Base-by-base conservation (phyloP, 2,888 invertebrate genomes). In the Mimumesa dahlbomi region DNA sequence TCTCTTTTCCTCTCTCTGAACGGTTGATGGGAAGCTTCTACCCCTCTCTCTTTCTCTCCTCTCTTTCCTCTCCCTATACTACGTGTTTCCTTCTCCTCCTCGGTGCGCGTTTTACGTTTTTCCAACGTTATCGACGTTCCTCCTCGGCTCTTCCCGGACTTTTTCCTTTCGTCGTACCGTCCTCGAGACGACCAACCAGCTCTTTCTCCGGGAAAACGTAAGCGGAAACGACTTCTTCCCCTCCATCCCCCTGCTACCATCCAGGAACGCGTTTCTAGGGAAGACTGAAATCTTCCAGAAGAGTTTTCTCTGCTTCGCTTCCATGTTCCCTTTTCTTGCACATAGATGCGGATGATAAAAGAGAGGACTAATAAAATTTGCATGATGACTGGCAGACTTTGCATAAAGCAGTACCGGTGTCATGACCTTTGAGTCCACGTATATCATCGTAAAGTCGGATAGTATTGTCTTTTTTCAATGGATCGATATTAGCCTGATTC, bases 41-140 rank as follows among this genome's bases (percentile, higher is more conserved):
- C 19, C 48, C n/a, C 62, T 56, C 57, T 54, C 54, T 65, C 49
- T 53, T 45, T 66, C 49, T 62, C 59, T 70, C 63, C 63, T 64
- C 61, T 69, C 70, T 75, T n/a, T 75, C 72, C 63, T 71, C 65
- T 69, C 77, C 78, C 67, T 72, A 16, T 72, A 54, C 66, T 64
- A 57, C 70, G 48, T 46, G 66, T 70, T 74, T 76, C 72, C 68
- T 76, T 77, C 73, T 76, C 77, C 74, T 76, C 49, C 67, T 53
- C 57, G 69, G 72, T 75, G 72, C 78, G 82, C 79, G 84, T 84
- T 87, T 84, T 83, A 84, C 86, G 85, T 87, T 88, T 87, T 87
- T 87, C 85, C 87, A 75, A 82, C 87, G 85, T 87, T 89, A 88
- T 89, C 88, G 88, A 88, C 88, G 85, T 87, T 85, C 84, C 79